Base-by-base conservation (phyloP, 1,140 invertebrate genomes). In the Pseudobourletiella spinata region DNA sequence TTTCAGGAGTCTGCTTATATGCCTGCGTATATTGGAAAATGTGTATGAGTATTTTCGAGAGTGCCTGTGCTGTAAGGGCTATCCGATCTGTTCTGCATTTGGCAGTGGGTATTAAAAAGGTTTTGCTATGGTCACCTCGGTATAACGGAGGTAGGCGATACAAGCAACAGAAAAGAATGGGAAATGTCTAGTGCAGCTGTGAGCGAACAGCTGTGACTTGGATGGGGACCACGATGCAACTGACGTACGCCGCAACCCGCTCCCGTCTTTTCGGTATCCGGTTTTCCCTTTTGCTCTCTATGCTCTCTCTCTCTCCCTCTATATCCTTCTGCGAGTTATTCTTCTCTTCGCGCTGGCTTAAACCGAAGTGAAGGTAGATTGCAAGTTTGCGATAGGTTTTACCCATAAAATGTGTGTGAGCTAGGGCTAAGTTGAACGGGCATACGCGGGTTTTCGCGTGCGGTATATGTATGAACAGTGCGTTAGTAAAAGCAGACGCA, bases 101-200 rank as follows among this genome's bases (percentile, higher is more conserved):
- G n/a, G n/a, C n/a, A n/a, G n/a, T n/a, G n/a, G n/a, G n/a, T n/a
- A n/a, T n/a, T n/a, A n/a, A n/a, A n/a, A n/a, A n/a, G n/a, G n/a
- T n/a, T n/a, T 39, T 39, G 32, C 8, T 24, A 46, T 25, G 57
- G 29, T 44, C 56, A 57, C 56, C 56, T 57, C 56, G 20, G 28
- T 42, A 20, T 20, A 48, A 59, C 1, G 29, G 20, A 35, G 14
- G 50, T 11, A 16, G 15, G 20, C 26, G 11, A 29, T 20, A 54
- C 11, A 20, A n/a, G n/a, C n/a, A 50, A 15, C 14, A 18, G 14
- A 29, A 26, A 61, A 18, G 24, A 52, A 54, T 52, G 46, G 50
- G 59, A 61, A 52, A 28, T 61, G 59, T 61, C 59, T 61, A 39
- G 50, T 51, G 59, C 59, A 61, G 59, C 59, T 61, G 59, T 61